phyloP scores from a whole-genome alignment of 2,113 vertebrate species.

The Leptobrachium leishanense region DNA sequence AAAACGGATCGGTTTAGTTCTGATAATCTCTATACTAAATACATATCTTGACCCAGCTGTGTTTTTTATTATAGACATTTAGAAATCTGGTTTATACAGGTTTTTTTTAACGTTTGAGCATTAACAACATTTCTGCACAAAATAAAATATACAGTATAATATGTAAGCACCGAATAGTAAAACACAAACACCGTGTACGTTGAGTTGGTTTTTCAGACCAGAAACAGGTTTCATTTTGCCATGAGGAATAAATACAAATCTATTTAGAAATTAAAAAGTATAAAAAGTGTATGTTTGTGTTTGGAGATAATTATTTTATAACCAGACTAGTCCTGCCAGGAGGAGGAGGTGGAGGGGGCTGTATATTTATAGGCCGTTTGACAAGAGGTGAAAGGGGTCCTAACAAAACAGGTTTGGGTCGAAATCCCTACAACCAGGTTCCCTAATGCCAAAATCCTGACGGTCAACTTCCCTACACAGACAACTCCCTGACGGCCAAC shows the following conservation, averaged over 20 bases:
- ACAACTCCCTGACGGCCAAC: too few relatives aligned
- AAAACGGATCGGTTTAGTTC: neutral
- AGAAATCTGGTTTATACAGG: neutral
- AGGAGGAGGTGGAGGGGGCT: too few relatives aligned
- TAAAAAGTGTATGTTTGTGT: conserved; percentile 9
- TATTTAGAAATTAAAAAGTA: conserved; percentile 22
- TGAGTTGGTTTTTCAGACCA: neutral
- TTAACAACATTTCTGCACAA: neutral
- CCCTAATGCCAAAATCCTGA: too few relatives aligned
- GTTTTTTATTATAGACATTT: neutral
- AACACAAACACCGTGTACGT: neutral
- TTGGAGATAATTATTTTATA: neutral
- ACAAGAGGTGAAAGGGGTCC: too few relatives aligned
- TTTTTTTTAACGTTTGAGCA: neutral
- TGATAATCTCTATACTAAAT: neutral
- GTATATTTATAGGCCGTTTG: neutral
- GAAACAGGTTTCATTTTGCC: neutral
- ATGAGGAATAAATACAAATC: neutral
- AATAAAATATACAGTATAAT: neutral
- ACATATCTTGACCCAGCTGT: neutral
- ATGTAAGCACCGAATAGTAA: neutral
- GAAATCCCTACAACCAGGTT: too few relatives aligned
- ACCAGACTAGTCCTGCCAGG: too few relatives aligned
- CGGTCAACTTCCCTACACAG: too few relatives aligned
- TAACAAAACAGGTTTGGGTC: too few relatives aligned